Evolutionary conservation across 2,113 vertebrate genomes (phyloP).

Genomic region (Dromiciops gliroides): DNA sequence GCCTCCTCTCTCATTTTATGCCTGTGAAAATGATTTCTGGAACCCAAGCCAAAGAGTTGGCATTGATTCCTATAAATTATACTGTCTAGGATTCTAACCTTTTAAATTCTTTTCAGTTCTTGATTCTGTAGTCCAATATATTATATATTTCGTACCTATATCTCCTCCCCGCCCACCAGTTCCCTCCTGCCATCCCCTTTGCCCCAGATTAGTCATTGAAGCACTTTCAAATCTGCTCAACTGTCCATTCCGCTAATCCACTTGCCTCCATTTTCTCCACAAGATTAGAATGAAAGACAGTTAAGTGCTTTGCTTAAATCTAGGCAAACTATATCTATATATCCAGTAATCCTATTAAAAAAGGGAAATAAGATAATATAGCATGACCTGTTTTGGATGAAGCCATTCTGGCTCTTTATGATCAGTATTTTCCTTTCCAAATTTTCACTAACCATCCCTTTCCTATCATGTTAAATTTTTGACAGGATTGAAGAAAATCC

Average conservation of each 20-base stretch:
- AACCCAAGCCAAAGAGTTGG: not conserved
- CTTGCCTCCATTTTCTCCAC: not conserved
- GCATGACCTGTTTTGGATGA: not conserved
- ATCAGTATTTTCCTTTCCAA: not conserved
- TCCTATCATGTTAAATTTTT: not conserved
- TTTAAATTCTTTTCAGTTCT: not conserved
- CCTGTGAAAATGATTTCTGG: not conserved
- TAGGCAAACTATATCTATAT: not conserved
- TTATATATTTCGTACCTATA: not conserved
- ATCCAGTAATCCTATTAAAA: not conserved
- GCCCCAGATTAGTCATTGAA: not conserved
- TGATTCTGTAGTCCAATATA: not conserved
- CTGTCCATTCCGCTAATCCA: not conserved
- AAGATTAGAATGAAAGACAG: too few relatives aligned
- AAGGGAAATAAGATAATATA: not conserved
- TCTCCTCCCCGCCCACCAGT: too few relatives aligned
- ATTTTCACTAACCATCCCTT: not conserved
- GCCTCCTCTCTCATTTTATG: not conserved
- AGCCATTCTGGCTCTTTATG: not conserved
- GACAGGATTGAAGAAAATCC: not conserved
- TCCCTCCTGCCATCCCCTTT: too few relatives aligned
- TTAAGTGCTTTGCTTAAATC: too few relatives aligned
- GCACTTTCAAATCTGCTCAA: not conserved
- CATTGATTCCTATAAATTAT: not conserved
- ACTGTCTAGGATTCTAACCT: not conserved